These are phyloP conservation scores for Meganola albula DNA, from an alignment of 2,888 invertebrate species.

Conservation along the genomic window DNA sequence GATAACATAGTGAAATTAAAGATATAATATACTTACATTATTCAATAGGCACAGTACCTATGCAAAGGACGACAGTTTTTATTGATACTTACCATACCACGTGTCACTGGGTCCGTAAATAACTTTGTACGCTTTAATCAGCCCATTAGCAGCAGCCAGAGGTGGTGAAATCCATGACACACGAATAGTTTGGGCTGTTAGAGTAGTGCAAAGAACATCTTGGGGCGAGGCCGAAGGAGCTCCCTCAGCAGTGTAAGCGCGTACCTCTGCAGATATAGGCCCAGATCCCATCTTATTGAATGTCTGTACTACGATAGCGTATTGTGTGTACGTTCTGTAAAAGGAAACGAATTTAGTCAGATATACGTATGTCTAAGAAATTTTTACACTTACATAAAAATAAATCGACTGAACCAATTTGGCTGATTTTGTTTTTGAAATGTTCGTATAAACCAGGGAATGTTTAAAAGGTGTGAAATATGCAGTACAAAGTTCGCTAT, in stretches of 20 bases:
- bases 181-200: constrained; percentile 95
- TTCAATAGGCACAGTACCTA: too few species aligned
- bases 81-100: constrained; percentile 89
- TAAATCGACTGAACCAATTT: too few species aligned
- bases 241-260: constrained; percentile 96
- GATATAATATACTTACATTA: too few species aligned
- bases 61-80: too few species aligned
- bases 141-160: constrained; percentile 93
- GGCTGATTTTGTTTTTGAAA: too few species aligned
- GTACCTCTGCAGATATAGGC: constrained; percentile 91
- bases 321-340: constrained; percentile 92
- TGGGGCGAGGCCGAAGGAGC: constrained; percentile 94
- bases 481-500: too few species aligned
- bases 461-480: too few species aligned
- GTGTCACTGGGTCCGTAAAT: constrained; percentile 93
- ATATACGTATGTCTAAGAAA: too few species aligned
- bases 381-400: too few species aligned
- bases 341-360: too few species aligned
- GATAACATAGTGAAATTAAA: too few species aligned
- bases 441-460: too few species aligned
- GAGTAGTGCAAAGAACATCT: constrained; percentile 93
- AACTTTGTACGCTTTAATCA: constrained; percentile 97
- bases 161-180: constrained; percentile 97
- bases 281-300: constrained; percentile 97
- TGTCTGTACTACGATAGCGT: constrained; percentile 96